phyloP scores from a whole-genome alignment of 1,140 invertebrate species.

The Polypedilum vanderplanki region DNA sequence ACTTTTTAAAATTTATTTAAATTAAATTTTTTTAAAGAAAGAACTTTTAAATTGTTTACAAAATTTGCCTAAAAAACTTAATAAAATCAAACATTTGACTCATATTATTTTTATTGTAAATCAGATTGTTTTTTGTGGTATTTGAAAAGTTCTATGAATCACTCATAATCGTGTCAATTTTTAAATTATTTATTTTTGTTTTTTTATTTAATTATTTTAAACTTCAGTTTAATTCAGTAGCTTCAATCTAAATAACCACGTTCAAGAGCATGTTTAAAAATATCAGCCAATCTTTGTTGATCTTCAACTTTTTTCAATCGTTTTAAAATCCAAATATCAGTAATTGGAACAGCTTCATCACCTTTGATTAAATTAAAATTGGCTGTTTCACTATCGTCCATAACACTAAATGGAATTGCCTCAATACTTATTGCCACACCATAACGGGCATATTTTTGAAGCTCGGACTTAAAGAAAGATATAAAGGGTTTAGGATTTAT shows the following conservation, averaged over 20 bases:
- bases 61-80: too few relatives aligned
- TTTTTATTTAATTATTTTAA: too few relatives aligned
- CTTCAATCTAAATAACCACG: slow-evolving; percentile 52
- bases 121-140: too few relatives aligned
- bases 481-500: slow-evolving; percentile 1
- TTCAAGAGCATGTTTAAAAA: slow-evolving; percentile 57
- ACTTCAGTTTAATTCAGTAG: too few relatives aligned
- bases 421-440: slow-evolving; percentile 57
- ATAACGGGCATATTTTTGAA: slow-evolving; percentile 54
- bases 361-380: slow-evolving; percentile 52
- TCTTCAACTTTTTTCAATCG: slow-evolving; percentile 49
- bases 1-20: too few relatives aligned
- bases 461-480: slow-evolving; percentile 39
- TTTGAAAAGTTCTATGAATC: too few relatives aligned
- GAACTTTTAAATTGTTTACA: too few relatives aligned
- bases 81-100: too few relatives aligned
- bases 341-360: slow-evolving; percentile 46
- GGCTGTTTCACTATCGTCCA: slow-evolving; percentile 52
- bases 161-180: too few relatives aligned
- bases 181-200: too few relatives aligned
- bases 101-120: too few relatives aligned
- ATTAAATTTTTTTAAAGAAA: too few relatives aligned
- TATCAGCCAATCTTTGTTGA: slow-evolving; percentile 50
- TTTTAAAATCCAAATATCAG: slow-evolving; percentile 48
- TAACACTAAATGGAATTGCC: slow-evolving; percentile 52